phyloP scores from a whole-genome alignment of 2,797 vertebrate species.

The Lemur catta region DNA sequence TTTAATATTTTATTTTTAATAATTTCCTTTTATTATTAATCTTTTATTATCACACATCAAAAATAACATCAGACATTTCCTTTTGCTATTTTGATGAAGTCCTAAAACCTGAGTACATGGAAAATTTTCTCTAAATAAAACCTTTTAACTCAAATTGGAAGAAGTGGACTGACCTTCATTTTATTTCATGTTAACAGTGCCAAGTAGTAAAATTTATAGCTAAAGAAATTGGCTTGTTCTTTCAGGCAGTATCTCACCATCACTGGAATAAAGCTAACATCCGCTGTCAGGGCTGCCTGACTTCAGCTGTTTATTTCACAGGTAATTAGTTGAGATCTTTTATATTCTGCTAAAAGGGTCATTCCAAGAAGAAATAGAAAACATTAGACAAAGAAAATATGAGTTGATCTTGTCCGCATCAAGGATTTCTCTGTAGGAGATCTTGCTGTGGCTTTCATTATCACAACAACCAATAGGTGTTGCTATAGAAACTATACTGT shows the following conservation, averaged over 20 bases:
- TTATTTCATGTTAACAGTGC: constrained; percentile 64
- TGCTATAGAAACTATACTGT: constrained; percentile 88
- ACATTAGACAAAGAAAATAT: constrained; percentile 82
- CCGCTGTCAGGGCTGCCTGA: background rate
- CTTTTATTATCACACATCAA: constrained; percentile 36
- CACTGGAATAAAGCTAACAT: constrained; percentile 51
- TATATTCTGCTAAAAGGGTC: constrained; percentile 77
- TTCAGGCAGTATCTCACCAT: constrained; percentile 60
- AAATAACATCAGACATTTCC: constrained; percentile 35
- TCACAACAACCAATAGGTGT: constrained; percentile 83
- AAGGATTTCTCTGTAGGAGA: constrained; percentile 84
- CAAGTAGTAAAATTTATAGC: constrained; percentile 60
- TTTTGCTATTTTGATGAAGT: constrained; percentile 46
- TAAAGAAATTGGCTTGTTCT: constrained; percentile 64
- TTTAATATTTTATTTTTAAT: constrained; percentile 14
- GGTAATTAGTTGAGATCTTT: constrained; percentile 76
- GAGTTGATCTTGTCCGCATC: constrained; percentile 82
- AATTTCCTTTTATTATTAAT: constrained; percentile 48
- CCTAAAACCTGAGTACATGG: constrained; percentile 32
- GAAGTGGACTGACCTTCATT: constrained; percentile 67
- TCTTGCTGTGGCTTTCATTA: constrained; percentile 84
- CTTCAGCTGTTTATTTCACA: constrained; percentile 76
- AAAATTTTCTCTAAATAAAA: constrained; percentile 65
- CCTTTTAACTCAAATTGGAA: constrained; percentile 64
- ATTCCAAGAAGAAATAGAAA: constrained; percentile 75